Evolutionary conservation across 2,113 vertebrate genomes (phyloP).

Genomic region (Tachysurus vachellii): DNA sequence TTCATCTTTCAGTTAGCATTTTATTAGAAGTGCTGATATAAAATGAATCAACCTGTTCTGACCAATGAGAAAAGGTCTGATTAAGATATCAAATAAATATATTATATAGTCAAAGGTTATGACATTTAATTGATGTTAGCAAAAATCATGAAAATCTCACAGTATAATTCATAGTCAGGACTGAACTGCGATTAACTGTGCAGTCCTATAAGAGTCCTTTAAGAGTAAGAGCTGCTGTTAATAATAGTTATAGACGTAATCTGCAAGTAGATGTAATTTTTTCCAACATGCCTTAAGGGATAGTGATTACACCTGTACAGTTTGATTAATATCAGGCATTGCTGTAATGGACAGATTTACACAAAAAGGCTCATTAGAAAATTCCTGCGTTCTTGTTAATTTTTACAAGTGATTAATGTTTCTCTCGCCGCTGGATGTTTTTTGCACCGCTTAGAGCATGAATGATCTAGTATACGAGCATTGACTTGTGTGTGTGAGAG

Average conservation of each 20-base stretch:
- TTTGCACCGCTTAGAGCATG: conserved; percentile 20
- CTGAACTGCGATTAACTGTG: not conserved
- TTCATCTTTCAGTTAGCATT: not conserved
- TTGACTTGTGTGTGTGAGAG: conserved; percentile 5
- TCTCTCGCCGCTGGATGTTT: not conserved
- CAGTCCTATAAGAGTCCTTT: not conserved
- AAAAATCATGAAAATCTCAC: not conserved
- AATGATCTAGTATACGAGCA: conserved; percentile 27
- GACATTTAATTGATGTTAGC: not conserved
- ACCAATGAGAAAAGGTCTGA: too few relatives aligned
- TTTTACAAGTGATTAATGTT: not conserved
- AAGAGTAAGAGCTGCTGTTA: not conserved
- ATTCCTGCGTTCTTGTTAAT: not conserved
- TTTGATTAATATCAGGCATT: not conserved
- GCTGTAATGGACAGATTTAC: not conserved
- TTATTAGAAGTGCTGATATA: too few relatives aligned
- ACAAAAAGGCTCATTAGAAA: not conserved
- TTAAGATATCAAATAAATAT: too few relatives aligned
- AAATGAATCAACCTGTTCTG: too few relatives aligned
- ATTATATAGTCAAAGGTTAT: not conserved
- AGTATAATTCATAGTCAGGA: not conserved
- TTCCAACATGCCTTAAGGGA: not conserved
- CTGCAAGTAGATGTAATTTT: conserved; percentile 1
- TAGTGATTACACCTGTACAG: not conserved
- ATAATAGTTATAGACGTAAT: not conserved